Percentiles rank a stretch among this genome's conserved stretches.
Evolutionary conservation across 2,797 vertebrate species (phyloP).

Genomic region (Betta splendens): DNA sequence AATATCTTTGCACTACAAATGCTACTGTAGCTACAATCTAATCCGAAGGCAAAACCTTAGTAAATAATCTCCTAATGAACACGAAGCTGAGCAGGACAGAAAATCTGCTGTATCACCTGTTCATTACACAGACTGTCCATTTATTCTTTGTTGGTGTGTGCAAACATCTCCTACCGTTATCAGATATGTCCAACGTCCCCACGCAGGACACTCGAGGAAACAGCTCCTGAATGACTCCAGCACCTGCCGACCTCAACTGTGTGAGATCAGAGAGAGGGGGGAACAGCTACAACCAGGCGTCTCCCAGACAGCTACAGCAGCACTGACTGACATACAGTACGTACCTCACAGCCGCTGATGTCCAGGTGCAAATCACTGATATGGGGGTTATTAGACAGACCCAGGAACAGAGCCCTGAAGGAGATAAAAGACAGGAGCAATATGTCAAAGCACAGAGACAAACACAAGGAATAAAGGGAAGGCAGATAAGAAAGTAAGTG

Average conservation of each 20-base stretch:
- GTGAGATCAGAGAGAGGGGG: slow-evolving; percentile 47
- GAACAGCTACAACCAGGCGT: too few species aligned
- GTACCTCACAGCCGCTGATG: slow-evolving; percentile 92
- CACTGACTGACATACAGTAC: slow-evolving; percentile 65
- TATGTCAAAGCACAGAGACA: not conserved
- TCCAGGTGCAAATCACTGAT: slow-evolving; percentile 91
- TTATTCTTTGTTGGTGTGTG: not conserved
- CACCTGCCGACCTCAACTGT: slow-evolving; percentile 89
- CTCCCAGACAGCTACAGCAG: slow-evolving; percentile 23
- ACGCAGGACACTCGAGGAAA: slow-evolving; percentile 87
- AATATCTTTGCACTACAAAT: too few species aligned
- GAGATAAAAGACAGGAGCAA: slow-evolving; percentile 1
- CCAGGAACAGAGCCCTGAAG: slow-evolving; percentile 89
- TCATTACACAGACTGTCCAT: not conserved
- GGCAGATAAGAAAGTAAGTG: slow-evolving; percentile 3
- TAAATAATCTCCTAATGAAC: too few species aligned
- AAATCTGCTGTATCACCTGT: too few species aligned
- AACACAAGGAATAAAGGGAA: slow-evolving; percentile 1
- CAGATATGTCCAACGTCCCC: slow-evolving; percentile 89
- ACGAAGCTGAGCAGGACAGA: too few species aligned
- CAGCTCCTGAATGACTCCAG: slow-evolving; percentile 89
- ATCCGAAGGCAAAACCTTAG: too few species aligned
- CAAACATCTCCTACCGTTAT: slow-evolving; percentile 83
- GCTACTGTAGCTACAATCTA: too few species aligned
- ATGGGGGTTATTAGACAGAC: slow-evolving; percentile 91